Conservation (phyloP, 2,888 invertebrate genomes). For the Prosapia bicincta region DNA sequence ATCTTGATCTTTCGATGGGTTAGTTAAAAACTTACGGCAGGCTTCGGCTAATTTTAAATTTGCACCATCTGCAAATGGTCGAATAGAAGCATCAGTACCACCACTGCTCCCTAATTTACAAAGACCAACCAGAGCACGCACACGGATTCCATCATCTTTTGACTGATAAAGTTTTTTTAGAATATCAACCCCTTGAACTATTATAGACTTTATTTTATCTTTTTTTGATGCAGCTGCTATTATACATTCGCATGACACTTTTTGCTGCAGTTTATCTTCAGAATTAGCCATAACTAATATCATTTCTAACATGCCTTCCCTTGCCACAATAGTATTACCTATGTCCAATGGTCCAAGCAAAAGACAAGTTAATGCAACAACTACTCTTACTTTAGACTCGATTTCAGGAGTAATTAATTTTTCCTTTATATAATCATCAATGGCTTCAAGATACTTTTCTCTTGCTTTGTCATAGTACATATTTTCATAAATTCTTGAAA, state of each 20-base stretch:
- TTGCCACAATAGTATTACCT: conserved; percentile 78
- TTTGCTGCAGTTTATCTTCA: conserved; percentile 86
- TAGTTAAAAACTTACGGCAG: conserved; percentile 85
- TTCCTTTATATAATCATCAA: conserved; percentile 83
- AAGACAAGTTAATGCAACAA: conserved; percentile 83
- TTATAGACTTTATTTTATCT: conserved; percentile 89
- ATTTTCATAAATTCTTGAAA: conserved; percentile 90
- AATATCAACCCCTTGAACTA: conserved; percentile 85
- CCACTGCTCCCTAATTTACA: conserved; percentile 95
- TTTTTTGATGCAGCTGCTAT: conserved; percentile 96
- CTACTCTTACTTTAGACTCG: conserved; percentile 68
- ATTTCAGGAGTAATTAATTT: conserved; percentile 81
- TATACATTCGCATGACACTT: conserved; percentile 94
- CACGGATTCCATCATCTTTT: conserved; percentile 84
- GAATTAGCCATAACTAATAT: conserved; percentile 95
- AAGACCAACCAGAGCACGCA: conserved; percentile 85
- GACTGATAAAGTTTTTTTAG: conserved; percentile 91
- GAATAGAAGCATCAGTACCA: conserved; percentile 90
- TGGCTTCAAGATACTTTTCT: conserved; percentile 67
- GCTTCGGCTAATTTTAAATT: conserved; percentile 89
- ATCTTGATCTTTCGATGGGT: conserved; percentile 83
- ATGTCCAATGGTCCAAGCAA: conserved; percentile 90
- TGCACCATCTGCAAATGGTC: conserved; percentile 94
- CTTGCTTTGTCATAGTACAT: conserved; percentile 88
- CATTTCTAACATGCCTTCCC: conserved; percentile 90